Evolutionary conservation across 1,140 invertebrate genomes (phyloP), one percentile per base, ranked within the genome.

Genomic region (Tenebrio molitor): DNA sequence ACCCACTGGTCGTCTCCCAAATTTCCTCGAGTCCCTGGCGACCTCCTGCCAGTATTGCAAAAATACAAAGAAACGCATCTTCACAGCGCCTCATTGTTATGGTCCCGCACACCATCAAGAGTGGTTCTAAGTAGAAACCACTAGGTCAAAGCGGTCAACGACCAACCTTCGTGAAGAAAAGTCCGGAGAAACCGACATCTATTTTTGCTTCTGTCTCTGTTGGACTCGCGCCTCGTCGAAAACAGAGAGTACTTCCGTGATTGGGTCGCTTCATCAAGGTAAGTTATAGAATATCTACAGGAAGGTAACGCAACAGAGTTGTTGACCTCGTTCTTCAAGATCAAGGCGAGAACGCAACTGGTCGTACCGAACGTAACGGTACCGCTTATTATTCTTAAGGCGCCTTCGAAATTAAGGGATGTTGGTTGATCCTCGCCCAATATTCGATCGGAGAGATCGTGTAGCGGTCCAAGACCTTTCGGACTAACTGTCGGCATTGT

Each of bases 91-190:
- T 58, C 46, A 39, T 69, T 69, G 46, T 50, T 69, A 16, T 63
- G 33, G 15, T 46, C 29, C 69, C 42, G 53, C 69, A 65, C 17
- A 14, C 17, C 36, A 29, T 14, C 21, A 65, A 65, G 41, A 67
- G 64, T 72, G 71, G 64, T 72, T 63, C 23, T 50, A 23, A 67
- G 63, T 53, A 72, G 42, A 53, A 66, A 67, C 71, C 71, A 72
- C 71, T 72, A 72, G 71, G 71, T 62, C 71, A 72, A 44, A 36
- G 42, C 63, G 71, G 63, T 72, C 71, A 72, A 72, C 64, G 71
- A 67, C 71, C 71, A 67, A 58, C 64, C 71, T 67, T 67, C 71
- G 63, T 67, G 44, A 67, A 33, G 69, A 53, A 34, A 42, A 63
- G 25, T 42, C 10, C 8, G 15, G 44, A 66, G 36, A 23, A 42